These are phyloP conservation scores for Euplexia lucipara DNA, from an alignment of 2,888 invertebrate species.

Conservation along the genomic window DNA sequence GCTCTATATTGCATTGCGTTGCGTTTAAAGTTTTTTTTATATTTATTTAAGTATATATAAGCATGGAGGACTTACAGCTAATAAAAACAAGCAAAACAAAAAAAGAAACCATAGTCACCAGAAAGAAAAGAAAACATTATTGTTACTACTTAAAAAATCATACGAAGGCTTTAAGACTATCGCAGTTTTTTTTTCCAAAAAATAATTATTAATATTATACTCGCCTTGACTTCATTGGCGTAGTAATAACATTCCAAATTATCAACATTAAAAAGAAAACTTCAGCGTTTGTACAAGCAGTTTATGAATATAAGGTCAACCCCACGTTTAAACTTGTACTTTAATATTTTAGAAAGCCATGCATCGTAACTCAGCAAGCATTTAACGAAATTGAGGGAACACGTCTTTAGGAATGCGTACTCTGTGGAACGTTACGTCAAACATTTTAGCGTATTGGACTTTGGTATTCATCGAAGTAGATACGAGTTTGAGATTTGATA, in stretches of 20 bases:
- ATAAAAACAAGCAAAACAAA: too few species aligned
- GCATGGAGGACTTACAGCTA: too few species aligned
- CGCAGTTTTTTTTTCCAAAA: too few species aligned
- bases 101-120: too few species aligned
- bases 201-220: too few species aligned
- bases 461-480: slow-evolving; percentile 30
- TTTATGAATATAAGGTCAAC: slow-evolving; percentile 24
- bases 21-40: too few species aligned
- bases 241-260: too few species aligned
- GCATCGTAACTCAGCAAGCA: slow-evolving; percentile 19
- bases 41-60: not conserved
- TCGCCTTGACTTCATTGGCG: too few species aligned
- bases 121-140: too few species aligned
- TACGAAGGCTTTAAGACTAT: too few species aligned
- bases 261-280: not conserved
- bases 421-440: slow-evolving; percentile 14
- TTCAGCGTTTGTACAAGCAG: slow-evolving; percentile 4
- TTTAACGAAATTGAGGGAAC: slow-evolving; percentile 31
- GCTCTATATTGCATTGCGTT: not conserved
- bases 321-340: slow-evolving; percentile 18
- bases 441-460: slow-evolving; percentile 31
- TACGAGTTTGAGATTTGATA: slow-evolving; percentile 3
- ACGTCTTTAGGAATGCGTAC: slow-evolving; percentile 17
- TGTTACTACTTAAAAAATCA: too few species aligned
- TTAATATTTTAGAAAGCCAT: slow-evolving; percentile 44